Base-by-base conservation (phyloP, 2,113 vertebrate species). In the Oryzias woworae region DNA sequence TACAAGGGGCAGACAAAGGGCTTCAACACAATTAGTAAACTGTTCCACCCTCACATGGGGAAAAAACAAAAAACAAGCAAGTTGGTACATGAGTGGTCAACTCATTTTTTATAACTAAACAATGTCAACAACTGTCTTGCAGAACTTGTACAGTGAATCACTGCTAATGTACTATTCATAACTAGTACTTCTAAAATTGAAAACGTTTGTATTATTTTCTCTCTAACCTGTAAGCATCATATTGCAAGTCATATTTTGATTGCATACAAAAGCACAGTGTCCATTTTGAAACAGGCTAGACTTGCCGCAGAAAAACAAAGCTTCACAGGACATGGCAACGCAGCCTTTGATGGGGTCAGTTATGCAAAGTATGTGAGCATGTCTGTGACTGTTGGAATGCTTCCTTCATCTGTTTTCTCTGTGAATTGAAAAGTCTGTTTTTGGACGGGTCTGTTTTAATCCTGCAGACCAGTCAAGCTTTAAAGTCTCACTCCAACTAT, bases 11-110 rank as follows among this genome's bases (percentile, higher is more conserved):
- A 95, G 52, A 80, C 86, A 0, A 95, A 92, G 66, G 93, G 94
- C 23, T 78, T 97, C 48, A 94, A 81, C 2, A 92, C 93, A 0
- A 83, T 98, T 2, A 95, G 93, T 77, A 96, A 94, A 82, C 90
- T 98, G 20, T 90, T 97, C 73, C 91, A 91, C 24, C 89, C 93
- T 53, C 92, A 95, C 1, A 68, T 80, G 0, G 92, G 83, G 85
- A 73, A 94, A 92, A 79, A 98, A 91, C 91, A 67, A 43, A 17
- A 94, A 90, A 75, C 80, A 22, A 0, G 69, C 66, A 18, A 88
- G 87, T 54, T 90, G 91, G 54, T 86, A 80, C 4, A 89, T 86
- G 0, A 67, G 6, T 1, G 88, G 89, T 69, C 54, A 63, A 48
- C n/a, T 18, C n/a, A 31, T 24, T 22, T 42, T 50, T 18, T 46